Base-by-base conservation (phyloP, 2,797 vertebrate species). In the Dipus sagitta region DNA sequence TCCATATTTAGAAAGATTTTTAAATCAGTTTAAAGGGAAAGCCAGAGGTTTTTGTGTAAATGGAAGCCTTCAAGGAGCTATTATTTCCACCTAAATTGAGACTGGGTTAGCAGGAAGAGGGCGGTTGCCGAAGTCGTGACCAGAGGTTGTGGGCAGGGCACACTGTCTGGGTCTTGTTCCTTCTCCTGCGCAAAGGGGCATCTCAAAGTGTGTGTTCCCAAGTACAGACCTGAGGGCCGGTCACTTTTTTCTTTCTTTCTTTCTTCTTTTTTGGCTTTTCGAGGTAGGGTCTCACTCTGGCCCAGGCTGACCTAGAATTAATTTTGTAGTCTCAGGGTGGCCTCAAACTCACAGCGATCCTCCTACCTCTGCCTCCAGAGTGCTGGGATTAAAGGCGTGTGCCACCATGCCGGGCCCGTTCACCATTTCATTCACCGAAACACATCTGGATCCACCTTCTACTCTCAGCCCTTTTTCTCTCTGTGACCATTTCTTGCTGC, bases 1-100 rank as follows among this genome's bases (percentile, higher is more conserved):
- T 84, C n/a, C 58, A 38, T 79, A 38, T 72, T 91, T 85, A n/a
- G 85, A 42, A 90, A 71, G 52, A 82, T 70, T 79, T n/a, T 68
- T 30, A 85, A 92, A 20, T 88, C 52, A 28, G 1, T 85, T 77
- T 91, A 20, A 38, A 6, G 9, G 32, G 80, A 60, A 38, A 21
- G 32, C n/a, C 38, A 58, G 47, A 67, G 10, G 9, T 85, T 47
- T 32, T 42, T 75, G 30, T 21, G 38, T 68, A 42, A 74, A 12
- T 92, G 21, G 9, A 11, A 74, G 60, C 14, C 32, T 65, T 92
- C 17, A 2, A 32, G 26, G 80, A 47, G 26, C 34, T 28, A 6
- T 54, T 58, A 20, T 79, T 68, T 64, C 62, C 26, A 14, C 15
- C 34, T 84, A 54, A 75, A 28, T 52, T 24, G 88, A 76, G 47